phyloP scores from a whole-genome alignment of 2,888 invertebrate species.

The Pimpla rufipes region DNA sequence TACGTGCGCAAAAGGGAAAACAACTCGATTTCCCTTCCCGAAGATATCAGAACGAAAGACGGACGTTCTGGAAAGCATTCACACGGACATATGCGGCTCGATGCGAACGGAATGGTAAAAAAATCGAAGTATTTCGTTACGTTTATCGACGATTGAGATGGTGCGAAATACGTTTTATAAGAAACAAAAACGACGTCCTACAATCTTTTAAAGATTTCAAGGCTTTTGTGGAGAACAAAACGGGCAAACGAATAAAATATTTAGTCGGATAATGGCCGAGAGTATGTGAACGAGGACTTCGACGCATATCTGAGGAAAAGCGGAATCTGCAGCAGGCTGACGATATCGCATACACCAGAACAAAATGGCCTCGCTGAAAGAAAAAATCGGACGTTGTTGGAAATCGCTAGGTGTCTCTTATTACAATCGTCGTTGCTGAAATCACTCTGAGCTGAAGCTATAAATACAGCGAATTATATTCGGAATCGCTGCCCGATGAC shows the following conservation, averaged over 20 bases:
- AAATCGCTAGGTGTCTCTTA: neutral
- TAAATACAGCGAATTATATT: neutral
- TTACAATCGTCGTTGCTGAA: neutral
- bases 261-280: constrained; percentile 69
- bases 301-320: neutral
- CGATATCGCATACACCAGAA: neutral
- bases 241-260: constrained; percentile 56
- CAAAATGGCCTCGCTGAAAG: neutral
- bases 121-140: constrained; percentile 32
- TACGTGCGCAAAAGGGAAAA: neutral
- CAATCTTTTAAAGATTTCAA: constrained; percentile 63
- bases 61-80: neutral
- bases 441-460: neutral
- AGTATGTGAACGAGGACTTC: constrained; percentile 49
- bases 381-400: neutral
- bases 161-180: constrained; percentile 69
- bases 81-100: constrained; percentile 69
- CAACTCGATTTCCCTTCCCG: neutral
- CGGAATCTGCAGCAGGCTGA: neutral
- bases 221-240: constrained; percentile 58
- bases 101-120: neutral
- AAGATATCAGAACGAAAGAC: neutral
- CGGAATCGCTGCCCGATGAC: neutral
- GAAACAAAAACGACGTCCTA: constrained; percentile 66
- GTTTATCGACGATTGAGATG: constrained; percentile 75